phyloP scores from a whole-genome alignment of 2,797 vertebrate genomes.

The Etheostoma nigrum region DNA sequence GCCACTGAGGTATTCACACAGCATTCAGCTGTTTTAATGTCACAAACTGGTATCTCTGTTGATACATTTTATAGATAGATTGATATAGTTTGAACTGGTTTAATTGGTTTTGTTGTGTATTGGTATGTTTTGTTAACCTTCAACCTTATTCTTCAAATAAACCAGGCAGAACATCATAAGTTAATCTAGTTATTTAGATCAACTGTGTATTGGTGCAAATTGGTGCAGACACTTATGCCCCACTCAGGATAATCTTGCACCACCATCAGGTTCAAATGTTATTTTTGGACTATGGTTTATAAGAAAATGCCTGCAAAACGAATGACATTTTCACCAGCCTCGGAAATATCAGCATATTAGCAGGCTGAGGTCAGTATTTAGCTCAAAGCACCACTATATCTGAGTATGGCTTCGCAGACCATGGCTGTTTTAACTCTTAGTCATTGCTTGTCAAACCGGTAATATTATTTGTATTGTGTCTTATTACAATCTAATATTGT shows the following conservation, averaged over 20 bases:
- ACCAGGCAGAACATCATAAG: neutral
- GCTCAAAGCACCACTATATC: neutral
- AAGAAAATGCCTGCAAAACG: neutral
- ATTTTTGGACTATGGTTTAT: neutral
- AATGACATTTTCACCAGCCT: neutral
- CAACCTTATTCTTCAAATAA: neutral
- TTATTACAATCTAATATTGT: neutral
- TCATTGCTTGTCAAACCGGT: neutral
- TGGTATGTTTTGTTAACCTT: neutral
- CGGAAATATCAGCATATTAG: neutral
- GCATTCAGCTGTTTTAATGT: constrained; percentile 55
- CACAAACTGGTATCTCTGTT: constrained; percentile 54
- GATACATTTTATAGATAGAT: constrained; percentile 18
- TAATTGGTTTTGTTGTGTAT: neutral
- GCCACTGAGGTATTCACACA: constrained; percentile 56
- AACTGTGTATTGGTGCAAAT: neutral
- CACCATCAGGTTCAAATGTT: neutral
- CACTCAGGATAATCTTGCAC: neutral
- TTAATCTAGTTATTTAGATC: neutral
- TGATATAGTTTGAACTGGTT: neutral
- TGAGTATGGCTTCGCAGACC: neutral
- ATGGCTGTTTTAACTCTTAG: neutral
- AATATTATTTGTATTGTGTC: neutral
- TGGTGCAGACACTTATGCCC: neutral
- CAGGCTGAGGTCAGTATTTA: neutral